Evolutionary conservation across 2,797 vertebrate species (phyloP).

Genomic region (Valencia hispanica): DNA sequence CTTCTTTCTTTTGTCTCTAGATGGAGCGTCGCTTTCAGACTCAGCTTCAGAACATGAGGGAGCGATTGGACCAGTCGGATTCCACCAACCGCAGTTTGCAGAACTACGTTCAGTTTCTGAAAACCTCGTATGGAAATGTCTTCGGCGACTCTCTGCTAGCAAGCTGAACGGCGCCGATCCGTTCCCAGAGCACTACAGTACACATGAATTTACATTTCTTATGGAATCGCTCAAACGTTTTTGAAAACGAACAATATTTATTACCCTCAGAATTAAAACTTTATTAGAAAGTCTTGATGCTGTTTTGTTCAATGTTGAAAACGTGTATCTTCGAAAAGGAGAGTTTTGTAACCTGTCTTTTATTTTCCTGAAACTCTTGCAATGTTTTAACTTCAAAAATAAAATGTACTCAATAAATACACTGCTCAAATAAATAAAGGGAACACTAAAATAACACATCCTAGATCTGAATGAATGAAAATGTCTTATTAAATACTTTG

Average conservation of each 20-base stretch:
- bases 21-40: conserved; percentile 86
- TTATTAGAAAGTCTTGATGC: not conserved
- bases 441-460: too few relatives aligned
- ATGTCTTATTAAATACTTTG: too few relatives aligned
- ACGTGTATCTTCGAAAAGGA: not conserved
- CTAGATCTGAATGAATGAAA: too few relatives aligned
- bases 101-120: conserved; percentile 93
- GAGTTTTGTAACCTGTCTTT: not conserved
- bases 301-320: not conserved
- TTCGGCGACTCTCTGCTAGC: conserved; percentile 85
- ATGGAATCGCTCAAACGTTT: not conserved
- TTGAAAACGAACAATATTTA: not conserved
- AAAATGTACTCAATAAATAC: not conserved
- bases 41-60: conserved; percentile 89
- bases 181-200: not conserved
- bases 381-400: not conserved
- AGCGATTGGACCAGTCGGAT: conserved; percentile 90
- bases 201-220: not conserved
- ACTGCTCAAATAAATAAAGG: too few relatives aligned
- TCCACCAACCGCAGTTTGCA: conserved; percentile 93
- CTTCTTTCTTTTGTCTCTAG: too few relatives aligned
- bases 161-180: conserved; percentile 54
- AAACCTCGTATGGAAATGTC: conserved; percentile 89
- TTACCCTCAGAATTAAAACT: not conserved
- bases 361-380: not conserved